These are phyloP conservation scores for Argyrosomus regius DNA, from an alignment of 2,797 vertebrate genomes.

Conservation along the genomic window DNA sequence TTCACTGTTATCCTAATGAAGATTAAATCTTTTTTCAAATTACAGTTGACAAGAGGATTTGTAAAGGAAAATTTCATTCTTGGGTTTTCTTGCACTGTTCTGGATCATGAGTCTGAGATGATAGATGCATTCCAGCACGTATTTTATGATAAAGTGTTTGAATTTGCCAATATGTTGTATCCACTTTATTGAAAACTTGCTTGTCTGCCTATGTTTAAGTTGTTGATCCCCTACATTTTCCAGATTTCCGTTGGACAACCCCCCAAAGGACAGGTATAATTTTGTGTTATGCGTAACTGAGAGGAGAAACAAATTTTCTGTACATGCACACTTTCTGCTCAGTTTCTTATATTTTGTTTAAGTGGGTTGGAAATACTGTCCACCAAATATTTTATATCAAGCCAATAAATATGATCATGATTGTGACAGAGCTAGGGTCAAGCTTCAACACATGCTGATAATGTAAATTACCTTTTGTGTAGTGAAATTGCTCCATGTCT, in stretches of 20 bases:
- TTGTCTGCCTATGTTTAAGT: background rate
- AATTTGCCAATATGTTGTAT: slow-evolving; percentile 7
- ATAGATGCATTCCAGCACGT: slow-evolving; percentile 2
- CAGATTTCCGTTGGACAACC: background rate
- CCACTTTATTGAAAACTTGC: background rate
- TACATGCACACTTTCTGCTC: background rate
- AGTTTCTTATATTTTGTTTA: background rate
- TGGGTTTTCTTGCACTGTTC: slow-evolving; percentile 17
- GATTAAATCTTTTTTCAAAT: slow-evolving; percentile 1
- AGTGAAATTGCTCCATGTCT: background rate
- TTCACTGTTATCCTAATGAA: background rate
- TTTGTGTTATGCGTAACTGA: slow-evolving; percentile 10
- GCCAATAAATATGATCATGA: background rate
- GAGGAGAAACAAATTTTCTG: slow-evolving; percentile 7
- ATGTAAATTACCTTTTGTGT: slow-evolving; percentile 16
- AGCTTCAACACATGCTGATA: slow-evolving; percentile 6
- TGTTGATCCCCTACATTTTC: slow-evolving; percentile 12
- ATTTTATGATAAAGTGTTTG: slow-evolving; percentile 10
- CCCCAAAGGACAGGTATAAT: background rate
- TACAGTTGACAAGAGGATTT: background rate
- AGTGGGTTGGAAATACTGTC: background rate
- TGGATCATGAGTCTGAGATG: slow-evolving; percentile 10
- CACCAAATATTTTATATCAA: slow-evolving; percentile 6
- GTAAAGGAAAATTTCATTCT: background rate
- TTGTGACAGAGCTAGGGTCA: background rate